Evolutionary conservation across 2,797 vertebrate genomes (phyloP).

Genomic region (Siniperca obscura): DNA sequence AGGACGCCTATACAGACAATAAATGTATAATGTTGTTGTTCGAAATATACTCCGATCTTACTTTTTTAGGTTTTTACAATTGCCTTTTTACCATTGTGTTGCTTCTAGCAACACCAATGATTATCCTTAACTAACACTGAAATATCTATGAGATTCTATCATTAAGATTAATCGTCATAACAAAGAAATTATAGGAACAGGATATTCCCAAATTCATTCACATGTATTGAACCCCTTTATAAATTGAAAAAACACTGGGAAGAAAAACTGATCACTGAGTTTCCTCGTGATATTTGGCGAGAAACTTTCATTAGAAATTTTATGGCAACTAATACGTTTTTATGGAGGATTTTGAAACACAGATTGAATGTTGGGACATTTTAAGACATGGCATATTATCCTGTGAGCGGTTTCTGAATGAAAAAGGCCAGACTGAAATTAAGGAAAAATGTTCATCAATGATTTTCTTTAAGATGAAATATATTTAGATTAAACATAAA

Average conservation of each 20-base stretch:
- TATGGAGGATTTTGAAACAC: neutral
- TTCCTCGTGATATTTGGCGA: neutral
- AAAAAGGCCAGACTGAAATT: neutral
- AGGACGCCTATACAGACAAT: neutral
- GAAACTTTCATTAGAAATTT: no score
- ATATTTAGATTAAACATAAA: neutral
- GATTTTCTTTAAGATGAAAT: no score
- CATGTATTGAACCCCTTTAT: no score
- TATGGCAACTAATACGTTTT: neutral
- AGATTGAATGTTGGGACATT: neutral
- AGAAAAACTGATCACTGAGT: no score
- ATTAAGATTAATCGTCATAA: neutral
- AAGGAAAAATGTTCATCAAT: neutral
- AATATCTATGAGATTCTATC: neutral
- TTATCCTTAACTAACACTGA: neutral
- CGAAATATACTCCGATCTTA: neutral
- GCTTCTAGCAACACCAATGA: neutral
- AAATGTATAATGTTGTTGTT: neutral
- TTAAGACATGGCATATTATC: neutral
- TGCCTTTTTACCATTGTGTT: neutral
- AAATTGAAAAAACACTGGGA: neutral
- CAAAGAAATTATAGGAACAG: neutral
- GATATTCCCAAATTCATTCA: neutral
- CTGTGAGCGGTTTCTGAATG: neutral
- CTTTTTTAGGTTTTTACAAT: neutral